phyloP scores from a whole-genome alignment of 2,888 invertebrate genomes.

The Homarus gammarus region DNA sequence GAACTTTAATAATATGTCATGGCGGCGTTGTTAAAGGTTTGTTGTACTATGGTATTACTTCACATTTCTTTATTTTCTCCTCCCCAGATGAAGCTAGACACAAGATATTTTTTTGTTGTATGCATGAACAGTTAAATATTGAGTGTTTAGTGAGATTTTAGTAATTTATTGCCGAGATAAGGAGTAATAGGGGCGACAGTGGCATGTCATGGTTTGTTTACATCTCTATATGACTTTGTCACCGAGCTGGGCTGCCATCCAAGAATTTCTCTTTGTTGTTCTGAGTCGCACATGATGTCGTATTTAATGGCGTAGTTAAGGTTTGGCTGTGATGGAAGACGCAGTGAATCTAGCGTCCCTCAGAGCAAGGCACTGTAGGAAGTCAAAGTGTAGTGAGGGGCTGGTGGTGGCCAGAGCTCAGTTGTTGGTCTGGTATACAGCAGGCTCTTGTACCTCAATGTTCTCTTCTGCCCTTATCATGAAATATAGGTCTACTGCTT shows the following conservation, averaged over 20 bases:
- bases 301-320: slow-evolving; percentile 29
- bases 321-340: neutral
- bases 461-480: too few relatives aligned
- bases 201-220: slow-evolving; percentile 48
- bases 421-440: neutral
- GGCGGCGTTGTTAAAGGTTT: slow-evolving; percentile 73
- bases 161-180: neutral
- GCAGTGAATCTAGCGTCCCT: neutral
- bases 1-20: slow-evolving; percentile 63
- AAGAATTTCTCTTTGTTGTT: slow-evolving; percentile 58
- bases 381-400: neutral
- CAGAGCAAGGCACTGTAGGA: neutral
- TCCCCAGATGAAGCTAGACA: neutral
- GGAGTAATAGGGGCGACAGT: neutral
- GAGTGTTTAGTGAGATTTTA: neutral
- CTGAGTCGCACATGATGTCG: slow-evolving; percentile 16
- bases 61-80: neutral
- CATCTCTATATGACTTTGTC: slow-evolving; percentile 46
- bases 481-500: too few relatives aligned
- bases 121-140: neutral
- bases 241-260: slow-evolving; percentile 54
- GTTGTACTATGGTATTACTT: slow-evolving; percentile 39
- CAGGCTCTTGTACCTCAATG: too few relatives aligned
- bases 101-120: neutral
- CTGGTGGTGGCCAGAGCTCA: neutral